Base-by-base conservation (phyloP, 2,888 invertebrate genomes). In the Eumerus sabulonum region DNA sequence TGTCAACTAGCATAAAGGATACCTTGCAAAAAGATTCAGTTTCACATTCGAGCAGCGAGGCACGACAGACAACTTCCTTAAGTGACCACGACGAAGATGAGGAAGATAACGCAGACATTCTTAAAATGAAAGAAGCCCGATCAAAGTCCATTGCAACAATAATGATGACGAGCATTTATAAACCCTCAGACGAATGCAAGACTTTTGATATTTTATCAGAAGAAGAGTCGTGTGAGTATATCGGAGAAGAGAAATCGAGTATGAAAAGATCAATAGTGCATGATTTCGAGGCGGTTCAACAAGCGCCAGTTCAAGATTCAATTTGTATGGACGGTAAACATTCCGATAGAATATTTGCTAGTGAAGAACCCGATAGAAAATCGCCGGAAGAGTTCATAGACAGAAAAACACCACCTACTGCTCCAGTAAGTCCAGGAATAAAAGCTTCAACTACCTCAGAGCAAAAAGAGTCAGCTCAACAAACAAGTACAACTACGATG, bases 351-450 rank as follows among this genome's bases (percentile, higher is more conserved):
- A 63, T 13, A 1, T 66, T 42, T 12, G 50, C 44, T 19, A 62
- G 53, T 35, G 18, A 48, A 27, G 27, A 27, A 27, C 27, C 27
- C 7, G 27, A 27, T 27, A 66, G 72, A n/a, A 59, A 44, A 11
- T 68, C 77, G 4, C 68, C 73, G 0, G 79, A 79, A 18, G 87
- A 87, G 18, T 48, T 82, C 5, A 68, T 83, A 9, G 88, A 87
- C 59, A 85, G 87, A 16, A 88, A 92, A 71, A 93, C 93, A 27
- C 93, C 93, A 72, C 93, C 93, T 44, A 93, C 93, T 18, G 93
- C 92, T 9, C 93, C 93, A 18, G 93, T 93, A 0, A 93, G 93
- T 86, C 93, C 93, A 40, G 86, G 82, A 89, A 83, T 92, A 87
- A 82, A 90, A 88, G 83, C 89, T 85, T 72, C 90, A 88, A 36